Conservation (phyloP, 1,140 invertebrate genomes). For the Ectropis grisescens region DNA sequence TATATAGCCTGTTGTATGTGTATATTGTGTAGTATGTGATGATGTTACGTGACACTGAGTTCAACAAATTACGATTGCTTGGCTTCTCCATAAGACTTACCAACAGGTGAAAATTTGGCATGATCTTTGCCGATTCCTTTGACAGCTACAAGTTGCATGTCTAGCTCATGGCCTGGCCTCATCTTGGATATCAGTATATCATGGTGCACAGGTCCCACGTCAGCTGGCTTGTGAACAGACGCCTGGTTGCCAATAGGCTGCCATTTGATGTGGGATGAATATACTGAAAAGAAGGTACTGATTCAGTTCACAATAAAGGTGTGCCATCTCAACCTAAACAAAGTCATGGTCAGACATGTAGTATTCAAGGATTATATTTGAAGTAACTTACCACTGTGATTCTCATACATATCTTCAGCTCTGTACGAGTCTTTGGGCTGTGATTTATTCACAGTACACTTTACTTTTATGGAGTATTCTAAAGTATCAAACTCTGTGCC, state of each 20-base stretch:
- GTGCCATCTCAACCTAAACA: too few species aligned
- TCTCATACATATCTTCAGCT: constrained; percentile 87
- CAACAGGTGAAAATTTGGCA: constrained; percentile 98
- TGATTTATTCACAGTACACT: constrained; percentile 84
- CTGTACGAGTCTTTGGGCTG: constrained; percentile 81
- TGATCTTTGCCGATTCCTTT: constrained; percentile 98
- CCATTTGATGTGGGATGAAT: constrained; percentile 94
- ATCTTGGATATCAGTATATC: constrained; percentile 96
- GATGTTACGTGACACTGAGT: too few species aligned
- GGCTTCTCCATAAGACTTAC: too few species aligned
- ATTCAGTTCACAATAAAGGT: too few species aligned
- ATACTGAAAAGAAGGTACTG: constrained; percentile 91
- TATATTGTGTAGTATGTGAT: too few species aligned
- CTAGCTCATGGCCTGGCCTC: constrained; percentile 93
- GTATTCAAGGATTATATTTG: too few species aligned
- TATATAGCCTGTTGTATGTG: too few species aligned
- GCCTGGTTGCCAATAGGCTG: constrained; percentile 89
- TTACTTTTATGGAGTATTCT: constrained; percentile 91
- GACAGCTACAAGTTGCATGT: constrained; percentile 89
- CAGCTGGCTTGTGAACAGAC: constrained; percentile 78
- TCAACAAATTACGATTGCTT: too few species aligned
- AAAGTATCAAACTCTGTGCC: constrained; percentile 91
- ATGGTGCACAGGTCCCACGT: constrained; percentile 86
- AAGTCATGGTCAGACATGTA: too few species aligned
- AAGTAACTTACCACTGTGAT: constrained; percentile 89